Base-by-base conservation (phyloP, 2,113 vertebrate genomes). In the Cephalopholis sonnerati region DNA sequence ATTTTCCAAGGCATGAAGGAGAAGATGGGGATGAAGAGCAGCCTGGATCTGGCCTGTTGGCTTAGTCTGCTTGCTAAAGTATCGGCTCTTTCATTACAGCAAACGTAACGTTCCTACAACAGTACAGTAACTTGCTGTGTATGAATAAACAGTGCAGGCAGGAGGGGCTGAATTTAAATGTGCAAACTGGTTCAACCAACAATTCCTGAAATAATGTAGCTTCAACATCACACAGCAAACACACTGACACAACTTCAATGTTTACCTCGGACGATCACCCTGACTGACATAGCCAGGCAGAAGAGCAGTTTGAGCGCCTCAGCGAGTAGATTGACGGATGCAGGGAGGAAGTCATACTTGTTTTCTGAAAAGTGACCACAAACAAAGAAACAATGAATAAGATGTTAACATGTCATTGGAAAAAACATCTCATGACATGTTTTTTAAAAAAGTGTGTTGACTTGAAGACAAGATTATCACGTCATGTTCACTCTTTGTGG, bases 261-360 rank as follows among this genome's bases (percentile, higher is more conserved):
- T 13, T 74, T 67, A 98, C 98, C 97, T 95, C 93, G 96, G 69
- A 97, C 95, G 73, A 97, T 93, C 77, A 97, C 93, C 92, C 97
- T 95, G 44, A 97, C 4, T 0, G 98, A 97, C 95, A 99, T 95
- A 22, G 95, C 22, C 59, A 96, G 74, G 83, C 98, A 99, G 74
- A 98, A 95, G 57, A 97, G 54, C 55, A 99, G 93, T 84, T 99
- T 99, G 63, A 98, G 95, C 50, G 95, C 91, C 93, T 99, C 98
- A 51, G 98, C 98, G 63, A 97, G 96, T n/a, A 99, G 95, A 85
- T 99, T 99, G 86, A 99, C 98, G 22, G 98, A 99, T 0, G 97
- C 96, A 55, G 98, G 98, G 73, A 98, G 97, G 88, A 97, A 99
- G 94, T 99, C 97, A 17, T 99, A 99, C 69, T 96, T 97, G 91